Percentiles rank a stretch among this genome's conserved stretches.
Evolutionary conservation across 1,140 invertebrate genomes (phyloP).

Genomic region (Eueides isabella): DNA sequence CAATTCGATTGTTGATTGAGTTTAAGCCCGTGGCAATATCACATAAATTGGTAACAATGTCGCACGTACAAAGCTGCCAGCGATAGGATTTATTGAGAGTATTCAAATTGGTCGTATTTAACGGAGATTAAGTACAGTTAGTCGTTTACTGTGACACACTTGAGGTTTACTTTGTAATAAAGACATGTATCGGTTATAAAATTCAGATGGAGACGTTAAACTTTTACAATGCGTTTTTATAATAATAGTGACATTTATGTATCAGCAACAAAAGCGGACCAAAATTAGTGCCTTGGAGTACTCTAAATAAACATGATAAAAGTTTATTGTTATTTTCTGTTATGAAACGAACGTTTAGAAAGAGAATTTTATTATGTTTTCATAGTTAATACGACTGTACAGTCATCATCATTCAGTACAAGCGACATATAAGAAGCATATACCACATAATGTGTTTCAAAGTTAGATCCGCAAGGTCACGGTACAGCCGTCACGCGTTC

Average conservation of each 20-base stretch:
- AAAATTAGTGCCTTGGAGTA: conserved; percentile 10
- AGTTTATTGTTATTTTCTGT: not conserved
- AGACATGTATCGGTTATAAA: conserved; percentile 25
- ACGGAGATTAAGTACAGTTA: conserved; percentile 41
- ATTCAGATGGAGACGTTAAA: conserved; percentile 27
- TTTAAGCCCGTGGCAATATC: conserved; percentile 35
- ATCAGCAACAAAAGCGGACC: conserved; percentile 15
- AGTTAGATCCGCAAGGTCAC: conserved; percentile 45
- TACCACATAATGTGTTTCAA: conserved; percentile 27
- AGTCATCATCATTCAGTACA: conserved; percentile 22
- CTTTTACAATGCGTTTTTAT: conserved; percentile 21
- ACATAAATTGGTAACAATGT: conserved; percentile 40
- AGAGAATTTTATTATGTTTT: conserved; percentile 8
- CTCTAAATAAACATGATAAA: conserved; percentile 2
- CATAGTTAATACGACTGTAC: conserved; percentile 22
- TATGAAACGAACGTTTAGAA: not conserved
- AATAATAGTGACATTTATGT: conserved; percentile 21
- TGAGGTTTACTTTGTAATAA: conserved; percentile 33
- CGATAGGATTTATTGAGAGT: conserved; percentile 35
- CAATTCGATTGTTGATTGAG: conserved; percentile 35
- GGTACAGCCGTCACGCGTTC: conserved; percentile 52
- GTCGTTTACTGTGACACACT: conserved; percentile 33
- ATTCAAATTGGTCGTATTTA: conserved; percentile 42
- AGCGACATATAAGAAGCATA: conserved; percentile 7
- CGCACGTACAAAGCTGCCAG: conserved; percentile 35